Evolutionary conservation across 1,140 invertebrate genomes (phyloP).

Genomic region (Lycorma delicatula): DNA sequence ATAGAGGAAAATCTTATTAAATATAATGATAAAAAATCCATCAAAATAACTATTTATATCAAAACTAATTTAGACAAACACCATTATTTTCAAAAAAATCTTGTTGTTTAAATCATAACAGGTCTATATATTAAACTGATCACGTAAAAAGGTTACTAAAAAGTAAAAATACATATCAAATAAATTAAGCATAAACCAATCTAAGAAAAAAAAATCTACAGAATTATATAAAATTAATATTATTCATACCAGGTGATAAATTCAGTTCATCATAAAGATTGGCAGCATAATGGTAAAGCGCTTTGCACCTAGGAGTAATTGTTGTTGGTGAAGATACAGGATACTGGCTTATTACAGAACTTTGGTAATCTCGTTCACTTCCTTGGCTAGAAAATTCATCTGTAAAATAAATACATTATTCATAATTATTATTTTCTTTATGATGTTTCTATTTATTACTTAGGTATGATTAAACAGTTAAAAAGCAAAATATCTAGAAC

Average conservation of each 20-base stretch:
- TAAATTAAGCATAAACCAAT: too few species aligned
- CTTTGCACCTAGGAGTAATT: constrained; percentile 52
- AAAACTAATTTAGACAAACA: too few species aligned
- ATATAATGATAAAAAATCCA: too few species aligned
- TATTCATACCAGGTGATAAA: constrained; percentile 55
- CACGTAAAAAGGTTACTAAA: too few species aligned
- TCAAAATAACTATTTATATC: too few species aligned
- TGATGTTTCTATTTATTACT: not conserved
- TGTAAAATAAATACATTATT: constrained; percentile 32
- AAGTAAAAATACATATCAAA: too few species aligned
- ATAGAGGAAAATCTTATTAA: too few species aligned
- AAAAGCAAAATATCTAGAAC: not conserved
- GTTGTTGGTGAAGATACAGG: not conserved
- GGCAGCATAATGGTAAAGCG: constrained; percentile 79
- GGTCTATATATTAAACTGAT: too few species aligned
- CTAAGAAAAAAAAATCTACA: too few species aligned
- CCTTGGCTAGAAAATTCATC: constrained; percentile 69
- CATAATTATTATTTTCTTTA: not conserved
- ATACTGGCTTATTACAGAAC: constrained; percentile 22
- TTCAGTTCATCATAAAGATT: constrained; percentile 82
- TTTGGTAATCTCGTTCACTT: constrained; percentile 36
- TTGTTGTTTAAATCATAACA: too few species aligned
- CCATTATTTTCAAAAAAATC: too few species aligned
- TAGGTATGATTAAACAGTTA: not conserved
- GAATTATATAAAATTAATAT: too few species aligned